These are phyloP conservation scores for Drosophila lowei DNA, from an alignment of 1,140 invertebrate species.

Conservation along the genomic window DNA sequence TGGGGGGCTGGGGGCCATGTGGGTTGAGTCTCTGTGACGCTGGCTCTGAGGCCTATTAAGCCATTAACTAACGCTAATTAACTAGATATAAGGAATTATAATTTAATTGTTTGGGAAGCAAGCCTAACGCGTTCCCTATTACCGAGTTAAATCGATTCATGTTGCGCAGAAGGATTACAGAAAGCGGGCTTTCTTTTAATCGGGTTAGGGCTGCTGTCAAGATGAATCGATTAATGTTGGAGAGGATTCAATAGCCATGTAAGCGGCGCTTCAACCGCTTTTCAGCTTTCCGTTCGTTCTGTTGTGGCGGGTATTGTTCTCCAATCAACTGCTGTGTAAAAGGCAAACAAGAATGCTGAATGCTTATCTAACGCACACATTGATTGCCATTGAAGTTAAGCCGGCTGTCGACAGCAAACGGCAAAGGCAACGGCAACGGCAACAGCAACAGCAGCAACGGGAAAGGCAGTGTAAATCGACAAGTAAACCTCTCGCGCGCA, in stretches of 20 bases:
- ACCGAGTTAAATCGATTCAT: not conserved
- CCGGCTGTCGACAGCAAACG: constrained; percentile 44
- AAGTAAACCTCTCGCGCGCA: constrained; percentile 47
- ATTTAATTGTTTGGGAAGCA: constrained; percentile 36
- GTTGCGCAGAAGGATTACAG: too few species aligned
- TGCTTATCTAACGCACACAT: constrained; percentile 52
- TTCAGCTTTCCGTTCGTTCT: not conserved
- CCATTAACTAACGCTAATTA: constrained; percentile 45
- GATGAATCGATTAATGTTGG: too few species aligned
- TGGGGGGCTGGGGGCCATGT: constrained; percentile 16
- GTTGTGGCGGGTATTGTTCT: constrained; percentile 5
- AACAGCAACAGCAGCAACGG: constrained; percentile 25
- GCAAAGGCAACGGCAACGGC: constrained; percentile 13
- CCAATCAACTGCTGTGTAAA: constrained; percentile 28
- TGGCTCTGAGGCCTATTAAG: constrained; percentile 18
- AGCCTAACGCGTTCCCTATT: not conserved
- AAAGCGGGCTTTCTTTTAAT: too few species aligned
- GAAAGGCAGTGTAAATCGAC: constrained; percentile 53
- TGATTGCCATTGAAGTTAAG: constrained; percentile 48
- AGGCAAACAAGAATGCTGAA: constrained; percentile 13
- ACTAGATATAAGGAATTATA: constrained; percentile 32
- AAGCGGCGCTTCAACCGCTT: too few species aligned
- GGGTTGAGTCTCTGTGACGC: too few species aligned
- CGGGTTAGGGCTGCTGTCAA: too few species aligned
- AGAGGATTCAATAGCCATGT: too few species aligned